A percentile compares a stretch with the other conserved stretches of the same genome.
Evolutionary conservation across 2,888 invertebrate species (phyloP).

Genomic region (Hyles lineata): DNA sequence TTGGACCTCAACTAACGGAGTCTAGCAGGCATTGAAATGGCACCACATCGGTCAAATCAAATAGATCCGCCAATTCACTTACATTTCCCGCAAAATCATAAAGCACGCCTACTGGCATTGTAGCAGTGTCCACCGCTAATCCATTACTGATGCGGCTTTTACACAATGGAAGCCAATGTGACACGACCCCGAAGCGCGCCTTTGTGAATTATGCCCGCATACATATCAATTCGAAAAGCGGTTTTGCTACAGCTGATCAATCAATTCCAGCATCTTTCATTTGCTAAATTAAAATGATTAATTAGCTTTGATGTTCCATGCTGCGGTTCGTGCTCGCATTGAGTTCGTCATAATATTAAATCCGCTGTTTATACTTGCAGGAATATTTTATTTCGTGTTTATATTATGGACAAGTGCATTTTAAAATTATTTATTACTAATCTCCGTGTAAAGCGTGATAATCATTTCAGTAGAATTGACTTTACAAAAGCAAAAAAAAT

Average conservation of each 20-base stretch:
- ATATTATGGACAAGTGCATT: too few species aligned
- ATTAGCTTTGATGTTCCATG: neutral
- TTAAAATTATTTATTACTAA: too few species aligned
- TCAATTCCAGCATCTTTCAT: neutral
- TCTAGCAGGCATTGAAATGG: neutral
- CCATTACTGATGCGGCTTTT: slow-evolving; percentile 77
- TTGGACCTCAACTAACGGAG: neutral
- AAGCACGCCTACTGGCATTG: slow-evolving; percentile 42
- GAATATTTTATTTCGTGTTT: too few species aligned
- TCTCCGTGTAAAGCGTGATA: too few species aligned
- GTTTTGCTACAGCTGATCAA: neutral
- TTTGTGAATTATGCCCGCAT: slow-evolving; percentile 16
- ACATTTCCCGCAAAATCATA: slow-evolving; percentile 19
- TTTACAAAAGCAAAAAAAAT: too few species aligned
- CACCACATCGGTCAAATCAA: neutral
- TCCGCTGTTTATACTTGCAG: too few species aligned
- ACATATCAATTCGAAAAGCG: slow-evolving; percentile 12
- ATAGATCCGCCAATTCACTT: slow-evolving; percentile 11
- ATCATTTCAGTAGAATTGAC: too few species aligned
- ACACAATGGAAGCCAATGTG: slow-evolving; percentile 65
- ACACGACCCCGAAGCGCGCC: slow-evolving; percentile 45
- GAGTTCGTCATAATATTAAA: too few species aligned
- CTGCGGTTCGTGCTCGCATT: neutral
- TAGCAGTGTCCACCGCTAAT: slow-evolving; percentile 66
- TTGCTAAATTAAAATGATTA: slow-evolving; percentile 15